Evolutionary conservation across 1,140 invertebrate species (phyloP).

Genomic region (Drosophila mojavensis): DNA sequence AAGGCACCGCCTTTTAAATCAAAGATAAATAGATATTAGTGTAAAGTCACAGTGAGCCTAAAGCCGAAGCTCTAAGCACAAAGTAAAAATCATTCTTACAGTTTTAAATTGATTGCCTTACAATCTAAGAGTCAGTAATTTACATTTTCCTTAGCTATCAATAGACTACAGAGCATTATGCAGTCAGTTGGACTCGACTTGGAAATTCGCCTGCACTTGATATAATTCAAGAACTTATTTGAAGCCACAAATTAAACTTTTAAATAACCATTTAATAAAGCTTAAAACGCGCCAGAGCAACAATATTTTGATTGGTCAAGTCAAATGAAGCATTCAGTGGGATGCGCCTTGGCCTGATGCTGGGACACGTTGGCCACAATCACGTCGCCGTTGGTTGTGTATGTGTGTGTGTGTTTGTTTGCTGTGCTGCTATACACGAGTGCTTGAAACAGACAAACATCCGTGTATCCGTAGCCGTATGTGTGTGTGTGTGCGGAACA

Average conservation of each 20-base stretch:
- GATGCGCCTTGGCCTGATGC: background rate
- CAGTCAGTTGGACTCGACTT: background rate
- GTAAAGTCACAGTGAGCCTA: too few relatives aligned
- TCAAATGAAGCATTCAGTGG: constrained; percentile 58
- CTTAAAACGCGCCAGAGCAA: constrained; percentile 39
- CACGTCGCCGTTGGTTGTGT: constrained; percentile 42
- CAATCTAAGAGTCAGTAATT: too few relatives aligned
- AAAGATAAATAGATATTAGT: too few relatives aligned
- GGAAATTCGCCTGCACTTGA: background rate
- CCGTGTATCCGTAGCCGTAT: constrained; percentile 5
- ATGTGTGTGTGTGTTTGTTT: constrained; percentile 31
- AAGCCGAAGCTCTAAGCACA: too few relatives aligned
- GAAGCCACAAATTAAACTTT: constrained; percentile 1
- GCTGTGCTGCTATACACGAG: constrained; percentile 40
- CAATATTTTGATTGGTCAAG: constrained; percentile 66
- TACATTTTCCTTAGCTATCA: too few relatives aligned
- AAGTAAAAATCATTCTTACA: too few relatives aligned
- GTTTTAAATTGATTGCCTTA: too few relatives aligned
- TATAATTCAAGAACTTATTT: background rate
- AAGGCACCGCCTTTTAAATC: too few relatives aligned
- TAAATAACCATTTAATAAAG: constrained; percentile 66
- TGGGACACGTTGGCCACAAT: constrained; percentile 58
- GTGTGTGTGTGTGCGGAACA: constrained; percentile 19
- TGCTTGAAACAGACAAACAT: constrained; percentile 40
- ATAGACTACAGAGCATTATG: background rate